Evolutionary conservation across 2,888 invertebrate species (phyloP).

Genomic region (Adineta ricciae): DNA sequence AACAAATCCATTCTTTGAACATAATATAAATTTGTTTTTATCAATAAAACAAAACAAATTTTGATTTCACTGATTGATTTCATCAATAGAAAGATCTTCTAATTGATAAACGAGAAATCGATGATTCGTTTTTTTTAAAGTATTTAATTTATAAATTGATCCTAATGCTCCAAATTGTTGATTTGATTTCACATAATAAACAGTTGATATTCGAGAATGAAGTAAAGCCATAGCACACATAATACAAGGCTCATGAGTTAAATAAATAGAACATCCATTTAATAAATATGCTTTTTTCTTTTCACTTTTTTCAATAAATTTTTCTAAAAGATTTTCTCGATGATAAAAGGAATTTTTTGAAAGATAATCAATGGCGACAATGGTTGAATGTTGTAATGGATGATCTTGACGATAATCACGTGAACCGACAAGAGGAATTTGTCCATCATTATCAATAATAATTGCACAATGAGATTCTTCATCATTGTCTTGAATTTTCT

Average conservation of each 20-base stretch:
- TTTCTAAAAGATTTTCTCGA: not conserved
- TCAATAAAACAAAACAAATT: not conserved
- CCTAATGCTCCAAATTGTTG: constrained; percentile 50
- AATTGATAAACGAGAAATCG: not conserved
- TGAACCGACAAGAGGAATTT: not conserved
- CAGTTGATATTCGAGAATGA: constrained; percentile 71
- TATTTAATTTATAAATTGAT: not conserved
- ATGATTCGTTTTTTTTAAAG: constrained; percentile 13
- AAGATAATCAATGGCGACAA: constrained; percentile 74
- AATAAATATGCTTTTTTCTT: constrained; percentile 43
- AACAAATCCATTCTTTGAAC: not conserved
- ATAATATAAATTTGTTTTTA: not conserved
- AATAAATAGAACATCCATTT: constrained; percentile 71
- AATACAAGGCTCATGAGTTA: constrained; percentile 74
- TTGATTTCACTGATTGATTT: not conserved
- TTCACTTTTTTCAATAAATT: constrained; percentile 19
- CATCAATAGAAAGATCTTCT: not conserved
- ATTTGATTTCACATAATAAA: constrained; percentile 62
- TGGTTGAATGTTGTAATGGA: constrained; percentile 70
- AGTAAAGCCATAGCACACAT: constrained; percentile 91
- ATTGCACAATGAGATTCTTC: not conserved
- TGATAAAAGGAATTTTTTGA: constrained; percentile 53
- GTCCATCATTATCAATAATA: not conserved
- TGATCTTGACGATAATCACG: constrained; percentile 48
- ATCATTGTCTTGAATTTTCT: not conserved